Conservation (phyloP, 2,797 vertebrate species). For the Vultur gryphus region DNA sequence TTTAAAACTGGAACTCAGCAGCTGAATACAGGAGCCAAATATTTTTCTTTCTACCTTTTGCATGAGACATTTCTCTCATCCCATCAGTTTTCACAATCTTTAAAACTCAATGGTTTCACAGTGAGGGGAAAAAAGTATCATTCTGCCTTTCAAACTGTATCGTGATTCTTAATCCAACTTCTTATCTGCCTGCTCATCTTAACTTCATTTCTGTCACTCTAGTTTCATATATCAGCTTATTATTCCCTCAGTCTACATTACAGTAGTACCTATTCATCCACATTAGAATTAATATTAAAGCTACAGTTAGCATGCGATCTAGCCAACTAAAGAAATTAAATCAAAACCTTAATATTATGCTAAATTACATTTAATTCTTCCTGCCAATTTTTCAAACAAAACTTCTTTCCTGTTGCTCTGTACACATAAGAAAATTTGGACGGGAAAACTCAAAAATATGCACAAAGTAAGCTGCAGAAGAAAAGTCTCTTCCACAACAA, state of each 20-base stretch:
- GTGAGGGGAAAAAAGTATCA: not conserved
- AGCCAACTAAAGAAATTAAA: not conserved
- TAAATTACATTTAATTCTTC: not conserved
- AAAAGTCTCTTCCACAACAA: not conserved
- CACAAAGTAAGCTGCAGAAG: not conserved
- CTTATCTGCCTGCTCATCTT: not conserved
- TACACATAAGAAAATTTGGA: not conserved
- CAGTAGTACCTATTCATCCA: not conserved
- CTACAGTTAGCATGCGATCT: not conserved
- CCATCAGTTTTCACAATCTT: not conserved
- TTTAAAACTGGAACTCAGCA: not conserved
- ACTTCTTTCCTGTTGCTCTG: not conserved
- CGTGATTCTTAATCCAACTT: not conserved
- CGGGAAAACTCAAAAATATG: accelerated
- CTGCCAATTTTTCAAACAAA: not conserved
- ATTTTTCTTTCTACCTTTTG: not conserved
- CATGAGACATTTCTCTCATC: not conserved
- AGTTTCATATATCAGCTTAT: not conserved
- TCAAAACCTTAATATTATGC: not conserved
- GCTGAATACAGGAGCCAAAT: not conserved
- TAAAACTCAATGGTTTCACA: not conserved
- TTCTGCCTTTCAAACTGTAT: not conserved
- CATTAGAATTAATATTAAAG: not conserved
- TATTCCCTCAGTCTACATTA: not conserved
- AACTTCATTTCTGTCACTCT: not conserved